Base-by-base conservation (phyloP, 1,140 invertebrate species). In the Cyrtorhinus lividipennis region DNA sequence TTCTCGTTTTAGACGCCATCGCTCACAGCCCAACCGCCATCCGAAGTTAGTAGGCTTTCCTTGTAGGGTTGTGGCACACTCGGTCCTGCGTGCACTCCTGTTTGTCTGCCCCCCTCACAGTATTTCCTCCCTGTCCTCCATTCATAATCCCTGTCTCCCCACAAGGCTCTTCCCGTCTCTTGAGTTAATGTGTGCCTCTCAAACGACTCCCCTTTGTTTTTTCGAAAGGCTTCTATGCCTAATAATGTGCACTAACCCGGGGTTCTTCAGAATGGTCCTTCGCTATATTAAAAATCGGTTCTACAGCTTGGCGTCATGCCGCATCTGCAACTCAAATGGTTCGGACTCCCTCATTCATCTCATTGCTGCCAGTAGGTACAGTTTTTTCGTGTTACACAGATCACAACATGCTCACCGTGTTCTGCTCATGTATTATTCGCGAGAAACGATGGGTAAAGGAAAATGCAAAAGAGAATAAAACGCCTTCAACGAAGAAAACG, bases 131-230 rank as follows among this genome's bases (percentile, higher is more conserved):
- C n/a, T n/a, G n/a, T n/a, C n/a, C n/a, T n/a, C n/a, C n/a, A n/a
- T n/a, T n/a, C n/a, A n/a, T n/a, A n/a, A n/a, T n/a, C n/a, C n/a
- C n/a, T n/a, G n/a, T n/a, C n/a, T n/a, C n/a, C n/a, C n/a, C n/a
- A n/a, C n/a, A n/a, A n/a, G n/a, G n/a, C n/a, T n/a, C n/a, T n/a
- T n/a, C n/a, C n/a, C n/a, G n/a, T n/a, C n/a, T n/a, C n/a, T n/a
- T n/a, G n/a, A n/a, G n/a, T n/a, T n/a, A n/a, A n/a, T n/a, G n/a
- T 26, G 23, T 59, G 20, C 27, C 57, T 59, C 15, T 59, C 30
- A 5, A 38, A 15, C 30, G 30, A 38, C 30, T 15, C 5, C 30
- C 30, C 30, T 38, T 38, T 38, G 30, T 38, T 38, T 38, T 38
- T 15, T 38, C n/a, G 15, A 38, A 15, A 38, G 30, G 15, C 30